These are phyloP conservation scores for Heterodera schachtii DNA, from an alignment of 1,140 invertebrate genomes.

Conservation along the genomic window DNA sequence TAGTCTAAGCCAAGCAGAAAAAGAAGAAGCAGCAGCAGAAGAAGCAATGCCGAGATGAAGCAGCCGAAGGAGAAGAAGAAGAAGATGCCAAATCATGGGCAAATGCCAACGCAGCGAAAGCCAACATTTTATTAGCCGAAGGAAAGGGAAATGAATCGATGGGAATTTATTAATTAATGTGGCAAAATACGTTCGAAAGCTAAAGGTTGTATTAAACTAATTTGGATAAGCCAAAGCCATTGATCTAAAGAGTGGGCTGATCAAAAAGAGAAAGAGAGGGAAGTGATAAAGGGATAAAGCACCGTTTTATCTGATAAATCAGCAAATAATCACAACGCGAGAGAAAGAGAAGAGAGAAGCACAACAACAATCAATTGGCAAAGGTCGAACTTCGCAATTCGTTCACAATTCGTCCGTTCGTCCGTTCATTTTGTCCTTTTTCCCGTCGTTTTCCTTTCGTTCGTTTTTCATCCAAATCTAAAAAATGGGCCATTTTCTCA, in stretches of 20 bases:
- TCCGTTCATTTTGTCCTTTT: background rate
- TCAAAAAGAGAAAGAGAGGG: no score
- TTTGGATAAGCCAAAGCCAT: no score
- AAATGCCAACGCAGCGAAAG: background rate
- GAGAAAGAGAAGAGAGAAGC: background rate
- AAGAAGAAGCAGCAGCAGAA: no score
- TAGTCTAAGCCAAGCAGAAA: no score
- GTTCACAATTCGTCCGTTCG: background rate
- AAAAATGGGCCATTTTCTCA: background rate
- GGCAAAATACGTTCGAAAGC: no score
- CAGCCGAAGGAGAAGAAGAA: no score
- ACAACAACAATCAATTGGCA: no score
- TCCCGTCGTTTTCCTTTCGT: background rate
- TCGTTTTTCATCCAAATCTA: slow-evolving; percentile 19
- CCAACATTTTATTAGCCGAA: background rate
- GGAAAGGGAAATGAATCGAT: no score
- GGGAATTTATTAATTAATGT: no score
- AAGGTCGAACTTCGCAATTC: background rate
- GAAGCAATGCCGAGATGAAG: no score
- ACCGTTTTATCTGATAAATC: background rate
- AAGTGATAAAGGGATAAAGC: background rate
- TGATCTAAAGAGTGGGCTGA: no score
- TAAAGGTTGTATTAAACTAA: no score
- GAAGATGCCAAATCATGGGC: background rate
- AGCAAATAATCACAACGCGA: background rate